Evolutionary conservation across 2,888 invertebrate species (phyloP), one percentile per base, ranked within the genome.

Genomic region (Ctena decussata): DNA sequence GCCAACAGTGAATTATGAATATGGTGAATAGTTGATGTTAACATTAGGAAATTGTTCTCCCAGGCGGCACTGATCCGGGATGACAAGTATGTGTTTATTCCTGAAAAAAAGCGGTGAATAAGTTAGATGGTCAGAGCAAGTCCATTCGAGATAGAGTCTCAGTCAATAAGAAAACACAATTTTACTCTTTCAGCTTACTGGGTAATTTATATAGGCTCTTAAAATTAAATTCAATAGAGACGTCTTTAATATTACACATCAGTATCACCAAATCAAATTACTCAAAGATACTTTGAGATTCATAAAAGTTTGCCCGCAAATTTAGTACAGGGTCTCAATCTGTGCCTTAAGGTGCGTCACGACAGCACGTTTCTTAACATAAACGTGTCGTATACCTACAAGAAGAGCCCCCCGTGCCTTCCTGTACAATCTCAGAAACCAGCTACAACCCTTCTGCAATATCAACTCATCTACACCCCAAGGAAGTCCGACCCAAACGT

Each of bases 281-380:
- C 35, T 77, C 1, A 57, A 46, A 72, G 21, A 57, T 0, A 73
- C 41, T 0, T 30, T 77, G 35, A 65, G 77, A 80, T 71, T 24
- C 70, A 11, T 70, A 77, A 44, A 82, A 82, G 30, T 82, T 57
- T 37, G 21, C 24, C 0, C 74, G 83, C 71, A 83, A 78, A 74
- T 75, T 53, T 21, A 15, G 30, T 1, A n/a, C 30, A 0, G 83
- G 78, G 35, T 74, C 78, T 1, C 83, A 83, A 35, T 57, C 37
- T 18, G 35, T 80, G 32, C 82, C 72, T 77, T 82, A 72, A 44
- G 77, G 77, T 3, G 77, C 70, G 0, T 73, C 60, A 0, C 21
- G 76, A 60, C n/a, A 77, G 37, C 73, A 78, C 24, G 65, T 83
- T 12, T 78, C 49, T 32, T 27, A 78, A 15, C 83, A 83, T 32